Evolutionary conservation across 2,113 vertebrate genomes (phyloP).

Genomic region (Elgaria multicarinata): DNA sequence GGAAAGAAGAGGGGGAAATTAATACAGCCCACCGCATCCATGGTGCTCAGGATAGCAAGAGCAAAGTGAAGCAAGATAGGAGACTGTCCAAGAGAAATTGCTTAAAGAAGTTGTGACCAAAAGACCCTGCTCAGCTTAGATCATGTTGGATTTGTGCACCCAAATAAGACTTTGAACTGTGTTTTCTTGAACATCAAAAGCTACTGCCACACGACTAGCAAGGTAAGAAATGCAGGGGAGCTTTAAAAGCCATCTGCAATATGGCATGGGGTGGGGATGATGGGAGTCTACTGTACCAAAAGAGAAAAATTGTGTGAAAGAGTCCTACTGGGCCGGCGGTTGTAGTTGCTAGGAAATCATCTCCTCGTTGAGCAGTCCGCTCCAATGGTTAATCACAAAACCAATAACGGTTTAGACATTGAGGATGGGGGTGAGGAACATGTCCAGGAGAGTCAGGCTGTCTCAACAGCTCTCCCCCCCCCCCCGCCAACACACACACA

Average conservation of each 20-base stretch:
- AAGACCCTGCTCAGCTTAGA: neutral
- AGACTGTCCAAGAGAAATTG: neutral
- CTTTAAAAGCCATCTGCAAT: neutral
- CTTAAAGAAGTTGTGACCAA: neutral
- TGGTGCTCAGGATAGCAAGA: neutral
- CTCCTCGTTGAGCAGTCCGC: neutral
- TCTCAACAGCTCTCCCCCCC: neutral
- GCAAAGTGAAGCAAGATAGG: too few relatives aligned
- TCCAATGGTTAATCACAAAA: neutral
- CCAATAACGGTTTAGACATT: neutral
- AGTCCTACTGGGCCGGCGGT: neutral
- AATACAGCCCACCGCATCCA: neutral
- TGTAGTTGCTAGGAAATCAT: neutral
- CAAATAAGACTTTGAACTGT: neutral
- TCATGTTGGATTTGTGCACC: neutral
- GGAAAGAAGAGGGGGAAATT: neutral
- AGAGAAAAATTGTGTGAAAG: neutral
- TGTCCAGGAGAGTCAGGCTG: neutral
- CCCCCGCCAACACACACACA: neutral
- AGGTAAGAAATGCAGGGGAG: neutral
- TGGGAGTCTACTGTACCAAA: neutral
- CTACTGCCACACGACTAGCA: neutral
- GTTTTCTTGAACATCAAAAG: neutral
- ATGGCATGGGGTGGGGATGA: neutral
- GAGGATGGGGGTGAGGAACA: neutral